Base-by-base conservation (phyloP, 1,140 invertebrate genomes). In the Penaeus vannamei region DNA sequence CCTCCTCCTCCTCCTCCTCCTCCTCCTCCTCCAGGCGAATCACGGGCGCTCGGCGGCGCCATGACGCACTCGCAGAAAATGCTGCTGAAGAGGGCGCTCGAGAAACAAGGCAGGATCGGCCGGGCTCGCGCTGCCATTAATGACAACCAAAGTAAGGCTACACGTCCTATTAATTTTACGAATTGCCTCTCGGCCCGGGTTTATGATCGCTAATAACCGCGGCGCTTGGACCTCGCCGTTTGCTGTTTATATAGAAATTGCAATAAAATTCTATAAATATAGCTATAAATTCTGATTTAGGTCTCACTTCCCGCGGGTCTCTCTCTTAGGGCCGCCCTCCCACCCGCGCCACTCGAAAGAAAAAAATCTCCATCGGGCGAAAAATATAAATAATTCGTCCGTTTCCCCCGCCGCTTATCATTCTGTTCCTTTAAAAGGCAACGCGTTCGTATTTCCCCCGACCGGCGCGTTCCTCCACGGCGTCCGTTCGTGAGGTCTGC, bases 231-330 rank as follows among this genome's bases (percentile, higher is more conserved):
- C 61, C 64, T 46, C 83, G 64, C 83, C 64, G 62, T 84, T 84
- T 66, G 62, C 83, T 84, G 83, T 84, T 84, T 69, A 84, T 84
- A 84, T 69, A 84, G 83, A 69, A 84, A 84, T 84, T 84, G 83
- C 83, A 84, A 84, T 84, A 84, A 84, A 84, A 84, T 69, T 46
- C 62, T 84, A 69, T 84, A 84, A 84, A 84, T 84, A 84, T 84
- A 84, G 62, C 83, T 69, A 69, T 84, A 84, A 84, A 81, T 59
- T 81, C 60, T 59, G 36, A 60, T 81, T n/a, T 59, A 81, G 60
- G 79, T 59, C 79, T 81, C 14, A 81, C 77, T 81, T 60, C 46
- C 79, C 79, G 32, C 77, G 77, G 77, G 59, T 62, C 60, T 84
- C 23, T 26, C 29, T 5, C 36, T 83, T 23, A 17, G 14, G 46